Base-by-base conservation (phyloP, 2,797 vertebrate species). In the Microctenopoma stevenorrisi region DNA sequence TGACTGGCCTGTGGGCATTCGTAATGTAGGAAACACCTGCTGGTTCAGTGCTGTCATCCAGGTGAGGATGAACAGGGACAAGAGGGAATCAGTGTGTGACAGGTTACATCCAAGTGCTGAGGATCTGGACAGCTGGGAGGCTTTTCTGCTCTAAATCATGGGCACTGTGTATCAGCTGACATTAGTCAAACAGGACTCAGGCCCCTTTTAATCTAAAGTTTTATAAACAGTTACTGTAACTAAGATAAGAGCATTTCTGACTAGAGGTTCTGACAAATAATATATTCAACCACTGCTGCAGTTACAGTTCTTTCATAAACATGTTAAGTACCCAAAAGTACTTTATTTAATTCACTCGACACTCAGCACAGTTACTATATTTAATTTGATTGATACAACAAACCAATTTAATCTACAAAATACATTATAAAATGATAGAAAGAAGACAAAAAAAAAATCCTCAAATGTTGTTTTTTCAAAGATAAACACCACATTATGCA, bases 41-140 rank as follows among this genome's bases (percentile, higher is more conserved):
- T 99, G 98, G 97, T 99, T 99, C 90, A 99, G 97, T n/a, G 96
- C 97, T 2, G 98, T 99, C 72, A 98, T 99, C 89, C 98, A 99
- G 96, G 97, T 99, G 88, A 81, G 89, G 9, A 22, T 1, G 2
- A 57, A 25, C 18, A 50, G 8, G 9, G 26, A 9, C 42, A 37
- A 22, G 16, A 26, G 52, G 14, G 5, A 46, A 7, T 37, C 33
- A 5, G 52, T 2, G 1, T 62, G 0, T 38, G 18, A 72, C 1
- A 26, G n/a, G 10, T 48, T 33, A 33, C 18, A 15, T 43, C 9
- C 35, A 33, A 40, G 3, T 18, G 7, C 43, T 18, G 7, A 26
- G 37, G 26, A 43, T 22, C 40, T 43, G 25, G 15, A 3, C 38
- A 25, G 12, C 11, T 12, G 9, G 40, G 14, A 42, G 40, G 40